Percentiles rank a stretch among this genome's conserved stretches.
phyloP scores from a whole-genome alignment of 2,888 invertebrate species.

The Agrotis ipsilon region DNA sequence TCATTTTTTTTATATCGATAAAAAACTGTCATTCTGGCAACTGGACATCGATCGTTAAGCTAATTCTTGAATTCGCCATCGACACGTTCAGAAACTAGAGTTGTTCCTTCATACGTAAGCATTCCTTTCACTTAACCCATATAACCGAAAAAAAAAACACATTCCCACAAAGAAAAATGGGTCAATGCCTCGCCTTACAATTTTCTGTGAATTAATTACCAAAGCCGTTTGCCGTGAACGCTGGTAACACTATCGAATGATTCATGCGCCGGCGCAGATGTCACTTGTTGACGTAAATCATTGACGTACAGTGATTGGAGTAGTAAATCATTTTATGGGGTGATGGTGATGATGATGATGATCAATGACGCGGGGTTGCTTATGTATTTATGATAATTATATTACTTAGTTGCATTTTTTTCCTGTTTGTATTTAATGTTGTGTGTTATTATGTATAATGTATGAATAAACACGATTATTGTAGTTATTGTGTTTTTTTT shows the following conservation, averaged over 20 bases:
- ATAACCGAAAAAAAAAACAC: not conserved
- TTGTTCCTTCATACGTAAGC: no score
- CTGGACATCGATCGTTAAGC: no score
- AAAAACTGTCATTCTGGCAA: no score
- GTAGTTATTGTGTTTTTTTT: not conserved
- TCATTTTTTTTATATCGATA: no score
- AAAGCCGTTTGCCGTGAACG: slow-evolving; percentile 49
- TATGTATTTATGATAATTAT: slow-evolving; percentile 11
- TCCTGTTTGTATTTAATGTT: not conserved
- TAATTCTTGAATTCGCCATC: no score
- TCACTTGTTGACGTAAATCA: slow-evolving; percentile 56
- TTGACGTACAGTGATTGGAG: slow-evolving; percentile 25
- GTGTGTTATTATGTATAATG: not conserved
- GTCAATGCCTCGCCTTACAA: slow-evolving; percentile 46
- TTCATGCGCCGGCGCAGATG: slow-evolving; percentile 60
- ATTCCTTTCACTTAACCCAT: not conserved
- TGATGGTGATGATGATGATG: slow-evolving; percentile 18
- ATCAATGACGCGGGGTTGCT: slow-evolving; percentile 14
- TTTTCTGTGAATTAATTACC: slow-evolving; percentile 62
- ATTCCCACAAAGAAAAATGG: slow-evolving; percentile 40
- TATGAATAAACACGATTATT: not conserved
- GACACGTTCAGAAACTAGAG: no score
- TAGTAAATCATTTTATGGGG: slow-evolving; percentile 22
- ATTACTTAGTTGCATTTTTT: slow-evolving; percentile 1
- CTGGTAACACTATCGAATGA: slow-evolving; percentile 43